Percentiles rank a stretch among this genome's conserved stretches.
Evolutionary conservation across 1,140 invertebrate species (phyloP).

Genomic region (Acromyrmex charruanus): DNA sequence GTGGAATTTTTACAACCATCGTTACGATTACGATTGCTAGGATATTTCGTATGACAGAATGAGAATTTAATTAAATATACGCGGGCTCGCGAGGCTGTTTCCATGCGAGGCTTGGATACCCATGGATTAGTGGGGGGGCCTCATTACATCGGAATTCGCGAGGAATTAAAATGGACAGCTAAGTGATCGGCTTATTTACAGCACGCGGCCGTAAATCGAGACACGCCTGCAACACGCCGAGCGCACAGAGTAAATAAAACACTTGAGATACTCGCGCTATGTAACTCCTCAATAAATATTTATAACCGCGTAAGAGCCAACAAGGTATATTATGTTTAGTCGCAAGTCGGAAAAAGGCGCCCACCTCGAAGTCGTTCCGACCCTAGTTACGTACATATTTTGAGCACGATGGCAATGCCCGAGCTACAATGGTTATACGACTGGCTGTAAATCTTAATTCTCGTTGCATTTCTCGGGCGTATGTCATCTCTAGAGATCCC

Average conservation of each 20-base stretch:
- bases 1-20: conserved; percentile 26
- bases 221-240: conserved; percentile 52
- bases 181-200: conserved; percentile 49
- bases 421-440: conserved; percentile 70
- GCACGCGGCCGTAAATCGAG: conserved; percentile 65
- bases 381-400: conserved; percentile 55
- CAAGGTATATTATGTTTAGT: conserved; percentile 70
- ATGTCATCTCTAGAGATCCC: conserved; percentile 64
- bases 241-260: conserved; percentile 72
- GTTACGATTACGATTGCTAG: background rate
- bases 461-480: conserved; percentile 68
- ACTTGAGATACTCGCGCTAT: conserved; percentile 13
- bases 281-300: conserved; percentile 73
- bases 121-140: background rate
- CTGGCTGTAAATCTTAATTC: conserved; percentile 75
- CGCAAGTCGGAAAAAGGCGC: conserved; percentile 45
- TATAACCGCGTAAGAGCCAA: conserved; percentile 57
- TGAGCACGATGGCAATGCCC: conserved; percentile 3
- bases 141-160: conserved; percentile 36
- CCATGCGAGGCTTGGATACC: background rate
- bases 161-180: conserved; percentile 62
- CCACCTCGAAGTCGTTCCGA: conserved; percentile 63
- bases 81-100: background rate
- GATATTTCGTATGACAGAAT: background rate
- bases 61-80: conserved; percentile 24